A percentile compares a stretch with the other conserved stretches of the same genome.
Conservation (phyloP, 2,888 invertebrate genomes). For the Amphimallon solstitiale region DNA sequence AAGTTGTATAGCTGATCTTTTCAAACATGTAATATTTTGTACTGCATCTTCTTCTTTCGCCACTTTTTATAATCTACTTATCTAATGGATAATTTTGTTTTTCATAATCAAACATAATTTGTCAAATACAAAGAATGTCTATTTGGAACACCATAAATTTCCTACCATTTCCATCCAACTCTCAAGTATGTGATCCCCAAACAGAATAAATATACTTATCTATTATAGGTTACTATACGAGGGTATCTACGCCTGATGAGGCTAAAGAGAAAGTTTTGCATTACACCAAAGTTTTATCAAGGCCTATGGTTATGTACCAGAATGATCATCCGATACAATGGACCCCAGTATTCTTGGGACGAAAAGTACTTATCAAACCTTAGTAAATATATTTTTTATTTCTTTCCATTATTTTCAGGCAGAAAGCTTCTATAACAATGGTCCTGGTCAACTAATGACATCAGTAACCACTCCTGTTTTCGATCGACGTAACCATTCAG, state of each 20-base stretch:
- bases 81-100: too few relatives aligned
- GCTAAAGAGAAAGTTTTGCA: slow-evolving; percentile 93
- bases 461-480: slow-evolving; percentile 95
- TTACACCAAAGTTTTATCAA: slow-evolving; percentile 93
- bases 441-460: slow-evolving; percentile 87
- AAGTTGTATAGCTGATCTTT: too few relatives aligned
- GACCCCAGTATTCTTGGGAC: slow-evolving; percentile 92
- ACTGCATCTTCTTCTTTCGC: too few relatives aligned
- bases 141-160: too few relatives aligned
- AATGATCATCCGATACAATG: slow-evolving; percentile 92
- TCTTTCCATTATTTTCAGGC: slow-evolving; percentile 65
- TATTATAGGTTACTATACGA: slow-evolving; percentile 83
- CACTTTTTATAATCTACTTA: too few relatives aligned
- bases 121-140: too few relatives aligned
- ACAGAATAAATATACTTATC: background rate
- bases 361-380: slow-evolving; percentile 70
- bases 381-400: slow-evolving; percentile 4
- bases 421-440: slow-evolving; percentile 73
- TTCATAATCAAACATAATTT: too few relatives aligned
- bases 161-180: too few relatives aligned
- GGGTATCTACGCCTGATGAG: slow-evolving; percentile 89
- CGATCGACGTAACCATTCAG: slow-evolving; percentile 90
- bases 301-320: slow-evolving; percentile 95
- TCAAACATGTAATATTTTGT: too few relatives aligned
- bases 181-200: background rate